Percentiles rank a stretch among this genome's conserved stretches.
Conservation (phyloP, 2,888 invertebrate genomes). For the Tachystola acroxantha region DNA sequence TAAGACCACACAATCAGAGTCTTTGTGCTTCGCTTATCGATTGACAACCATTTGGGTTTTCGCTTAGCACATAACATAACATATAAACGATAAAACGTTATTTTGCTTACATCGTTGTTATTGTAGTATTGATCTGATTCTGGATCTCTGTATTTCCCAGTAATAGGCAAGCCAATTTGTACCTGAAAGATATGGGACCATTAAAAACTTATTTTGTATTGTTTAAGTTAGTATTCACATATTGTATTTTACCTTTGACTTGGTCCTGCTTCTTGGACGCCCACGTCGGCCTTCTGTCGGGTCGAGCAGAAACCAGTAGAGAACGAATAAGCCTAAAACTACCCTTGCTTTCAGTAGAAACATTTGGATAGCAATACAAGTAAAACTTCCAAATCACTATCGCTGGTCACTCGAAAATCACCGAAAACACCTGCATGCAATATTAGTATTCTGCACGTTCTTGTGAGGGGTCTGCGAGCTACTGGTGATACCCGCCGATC, state of each 20-base stretch:
- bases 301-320: slow-evolving; percentile 36
- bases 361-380: slow-evolving; percentile 29
- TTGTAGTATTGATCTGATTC: slow-evolving; percentile 95
- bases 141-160: slow-evolving; percentile 92
- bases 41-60: no score
- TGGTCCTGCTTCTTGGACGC: slow-evolving; percentile 84
- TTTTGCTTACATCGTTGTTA: slow-evolving; percentile 89
- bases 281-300: slow-evolving; percentile 80
- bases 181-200: slow-evolving; percentile 60
- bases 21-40: no score
- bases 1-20: no score
- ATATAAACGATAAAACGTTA: no score
- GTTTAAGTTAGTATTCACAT: not conserved
- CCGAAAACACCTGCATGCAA: slow-evolving; percentile 7
- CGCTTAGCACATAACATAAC: no score
- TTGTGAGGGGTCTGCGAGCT: slow-evolving; percentile 36
- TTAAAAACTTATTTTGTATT: no score
- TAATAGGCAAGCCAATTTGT: slow-evolving; percentile 91
- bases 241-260: slow-evolving; percentile 88
- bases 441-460: slow-evolving; percentile 26
- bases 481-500: slow-evolving; percentile 30
- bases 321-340: slow-evolving; percentile 33
- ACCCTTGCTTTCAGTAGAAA: slow-evolving; percentile 36
- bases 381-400: not conserved
- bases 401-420: slow-evolving; percentile 6